Base-by-base conservation (phyloP, 2,888 invertebrate genomes). In the Drosophila kambysellisi region DNA sequence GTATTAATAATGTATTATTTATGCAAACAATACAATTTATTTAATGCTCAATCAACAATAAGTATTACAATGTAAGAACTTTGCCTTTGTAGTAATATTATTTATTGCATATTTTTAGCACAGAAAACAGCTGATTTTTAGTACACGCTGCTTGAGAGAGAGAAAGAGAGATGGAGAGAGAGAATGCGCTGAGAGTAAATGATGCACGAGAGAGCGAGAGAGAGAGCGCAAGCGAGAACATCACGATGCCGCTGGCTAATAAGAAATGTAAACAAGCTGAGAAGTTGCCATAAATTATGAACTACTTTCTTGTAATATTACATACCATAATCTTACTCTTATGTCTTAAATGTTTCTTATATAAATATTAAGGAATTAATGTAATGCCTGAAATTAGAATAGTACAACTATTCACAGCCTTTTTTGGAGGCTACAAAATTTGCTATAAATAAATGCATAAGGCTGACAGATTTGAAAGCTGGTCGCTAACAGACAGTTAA, bases 111-210 rank as follows among this genome's bases (percentile, higher is more conserved):
- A 17, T 37, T 74, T 88, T 84, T 87, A 84, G 89, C 3, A 76
- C 83, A 76, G 0, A 2, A 4, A 58, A 41, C 83, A 83, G 87
- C 89, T 83, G 83, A 54, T 78, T 79, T 83, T 85, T 89, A 89
- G 84, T 8, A 80, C 88, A 88, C 20, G 58, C 78, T 83, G 74
- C 75, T 73, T 66, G 59, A 59, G 54, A 61, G 72, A 60, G 17
- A 50, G 5, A 50, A 4, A 25, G 25, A 20, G 7, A 48, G 29
- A 50, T 17, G 17, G 25, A 20, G 56, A 41, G 39, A 20, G 39
- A 39, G 39, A 56, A n/a, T 56, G 9, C 33, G 37, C n/a, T 58
- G 37, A 56, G 56, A 56, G 56, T 5, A 56, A n/a, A 9, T 29
- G 12, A n/a, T 56, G 56, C 39, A 29, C 37, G n/a, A 56, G 57